Base-by-base conservation (phyloP, 2,113 vertebrate genomes). In the Alligator mississippiensis region DNA sequence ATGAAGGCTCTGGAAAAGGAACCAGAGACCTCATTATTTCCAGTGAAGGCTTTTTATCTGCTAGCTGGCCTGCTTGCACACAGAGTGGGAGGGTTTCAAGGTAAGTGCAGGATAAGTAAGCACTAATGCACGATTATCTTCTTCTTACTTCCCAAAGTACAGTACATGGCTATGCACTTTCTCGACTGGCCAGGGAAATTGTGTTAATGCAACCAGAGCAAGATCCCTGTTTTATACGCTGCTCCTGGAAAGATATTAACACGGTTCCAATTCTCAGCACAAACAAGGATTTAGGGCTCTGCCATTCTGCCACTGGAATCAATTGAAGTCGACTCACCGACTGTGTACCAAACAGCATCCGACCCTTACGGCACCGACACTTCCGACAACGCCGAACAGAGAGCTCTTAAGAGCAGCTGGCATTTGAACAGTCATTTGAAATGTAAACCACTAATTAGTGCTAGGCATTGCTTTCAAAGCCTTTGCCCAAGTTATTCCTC, bases 151-250 rank as follows among this genome's bases (percentile, higher is more conserved):
- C 54, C 27, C 55, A 74, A 90, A 94, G 89, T 88, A 96, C 95
- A 94, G 89, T 88, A 96, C 95, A 96, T 1, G 77, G 89, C 72
- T 93, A 92, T 91, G 95, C 95, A 94, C 94, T 93, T 82, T 86
- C 91, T 84, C 80, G 18, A 85, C 91, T 47, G 90, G 77, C 95
- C 95, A 93, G 93, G 93, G 93, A 97, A 94, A 93, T 93, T 64
- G 14, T 76, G 77, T 95, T 94, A 96, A 96, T 92, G 88, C 88
- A 89, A 89, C 78, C 84, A 90, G 84, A 93, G 90, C 90, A 95
- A 90, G 90, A 95, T 81, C 57, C 34, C 93, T 30, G 75, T 63
- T 93, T 90, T 22, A 57, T 89, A 70, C 89, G 59, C 1, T 2
- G 91, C 55, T 85, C 63, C 80, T 1, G 34, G 95, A 91, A 13